Evolutionary conservation across 1,140 invertebrate genomes (phyloP).

Genomic region (Coptotermes formosanus): DNA sequence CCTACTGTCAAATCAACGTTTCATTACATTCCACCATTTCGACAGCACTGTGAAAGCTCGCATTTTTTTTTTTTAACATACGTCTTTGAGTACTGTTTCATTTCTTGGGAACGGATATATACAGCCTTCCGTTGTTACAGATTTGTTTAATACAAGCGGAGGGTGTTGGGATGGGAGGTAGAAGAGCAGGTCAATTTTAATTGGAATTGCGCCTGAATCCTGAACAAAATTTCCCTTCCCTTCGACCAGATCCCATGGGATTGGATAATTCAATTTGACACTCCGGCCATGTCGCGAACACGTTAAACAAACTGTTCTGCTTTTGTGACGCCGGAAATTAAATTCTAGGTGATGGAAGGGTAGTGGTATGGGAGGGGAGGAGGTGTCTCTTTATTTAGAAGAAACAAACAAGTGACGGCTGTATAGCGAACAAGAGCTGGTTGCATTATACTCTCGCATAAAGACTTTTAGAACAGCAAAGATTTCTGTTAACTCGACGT

Average conservation of each 20-base stretch:
- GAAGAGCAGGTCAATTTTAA: slow-evolving; percentile 36
- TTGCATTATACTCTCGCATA: neutral
- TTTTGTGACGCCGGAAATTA: slow-evolving; percentile 36
- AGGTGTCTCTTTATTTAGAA: slow-evolving; percentile 16
- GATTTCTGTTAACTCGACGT: neutral
- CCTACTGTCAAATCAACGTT: too few species aligned
- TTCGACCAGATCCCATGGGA: neutral
- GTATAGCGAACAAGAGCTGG: neutral
- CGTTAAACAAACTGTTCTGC: slow-evolving; percentile 36
- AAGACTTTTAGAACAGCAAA: neutral
- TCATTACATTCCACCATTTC: too few species aligned
- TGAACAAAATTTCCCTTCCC: neutral
- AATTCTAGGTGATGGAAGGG: slow-evolving; percentile 29
- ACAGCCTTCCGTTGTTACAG: slow-evolving; percentile 25
- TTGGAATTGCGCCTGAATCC: slow-evolving; percentile 33
- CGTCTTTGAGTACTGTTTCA: neutral
- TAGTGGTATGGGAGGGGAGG: neutral
- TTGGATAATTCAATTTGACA: slow-evolving; percentile 36
- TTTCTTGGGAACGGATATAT: neutral
- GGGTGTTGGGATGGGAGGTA: neutral
- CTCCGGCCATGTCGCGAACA: slow-evolving; percentile 33
- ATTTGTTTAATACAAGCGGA: slow-evolving; percentile 31
- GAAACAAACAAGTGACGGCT: slow-evolving; percentile 4
- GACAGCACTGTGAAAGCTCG: too few species aligned
- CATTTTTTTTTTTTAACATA: too few species aligned